phyloP scores from a whole-genome alignment of 2,888 invertebrate genomes.

The Andrena minutula region DNA sequence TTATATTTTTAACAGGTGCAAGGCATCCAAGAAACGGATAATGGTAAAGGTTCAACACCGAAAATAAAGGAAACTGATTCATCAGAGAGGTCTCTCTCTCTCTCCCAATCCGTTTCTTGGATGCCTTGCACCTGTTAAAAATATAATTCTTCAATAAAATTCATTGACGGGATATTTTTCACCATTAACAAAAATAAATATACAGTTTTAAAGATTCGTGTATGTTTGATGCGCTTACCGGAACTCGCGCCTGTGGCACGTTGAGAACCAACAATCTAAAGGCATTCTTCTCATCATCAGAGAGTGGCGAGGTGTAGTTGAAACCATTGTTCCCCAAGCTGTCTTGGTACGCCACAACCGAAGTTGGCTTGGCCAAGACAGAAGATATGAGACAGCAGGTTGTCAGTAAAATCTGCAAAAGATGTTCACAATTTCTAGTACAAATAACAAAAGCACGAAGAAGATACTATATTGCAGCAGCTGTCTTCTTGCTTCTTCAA shows the following conservation, averaged over 20 bases:
- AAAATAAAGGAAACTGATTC: too few relatives aligned
- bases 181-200: too few relatives aligned
- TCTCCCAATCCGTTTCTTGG: too few relatives aligned
- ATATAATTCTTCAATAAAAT: not conserved
- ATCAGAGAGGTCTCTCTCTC: too few relatives aligned
- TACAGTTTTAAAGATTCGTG: too few relatives aligned
- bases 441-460: too few relatives aligned
- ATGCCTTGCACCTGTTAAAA: slow-evolving; percentile 54
- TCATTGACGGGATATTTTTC: too few relatives aligned
- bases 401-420: slow-evolving; percentile 60
- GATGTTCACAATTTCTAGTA: not conserved
- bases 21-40: too few relatives aligned
- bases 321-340: slow-evolving; percentile 85
- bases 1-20: too few relatives aligned
- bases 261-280: slow-evolving; percentile 85
- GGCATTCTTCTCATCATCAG: slow-evolving; percentile 84
- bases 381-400: slow-evolving; percentile 59
- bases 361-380: slow-evolving; percentile 60
- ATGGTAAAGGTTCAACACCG: too few relatives aligned
- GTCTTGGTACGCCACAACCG: slow-evolving; percentile 82
- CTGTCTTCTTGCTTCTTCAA: too few relatives aligned
- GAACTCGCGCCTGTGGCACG: slow-evolving; percentile 81
- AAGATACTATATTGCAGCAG: not conserved
- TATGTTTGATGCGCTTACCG: slow-evolving; percentile 56
- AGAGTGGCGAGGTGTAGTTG: slow-evolving; percentile 83